Base-by-base conservation (phyloP, 2,888 invertebrate species). In the Machimus atricapillus region DNA sequence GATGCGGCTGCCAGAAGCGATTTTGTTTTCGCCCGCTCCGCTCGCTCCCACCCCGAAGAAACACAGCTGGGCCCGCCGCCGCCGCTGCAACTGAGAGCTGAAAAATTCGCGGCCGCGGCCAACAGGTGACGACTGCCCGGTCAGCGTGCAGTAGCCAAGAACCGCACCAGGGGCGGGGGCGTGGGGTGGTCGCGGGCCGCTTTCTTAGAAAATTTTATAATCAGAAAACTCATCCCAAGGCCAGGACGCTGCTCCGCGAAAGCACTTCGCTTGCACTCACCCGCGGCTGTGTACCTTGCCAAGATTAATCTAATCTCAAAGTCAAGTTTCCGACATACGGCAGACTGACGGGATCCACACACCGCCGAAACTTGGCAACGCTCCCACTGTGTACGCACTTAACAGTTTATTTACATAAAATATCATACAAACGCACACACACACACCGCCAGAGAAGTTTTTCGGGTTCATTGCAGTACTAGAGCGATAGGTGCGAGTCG, bases 231-330 rank as follows among this genome's bases (percentile, higher is more conserved):
- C n/a, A n/a, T n/a, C 37, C 16, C 82, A 83, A 83, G 82, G 82
- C 66, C 82, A 83, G 66, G 66, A 37, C 66, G 27, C 37, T 83
- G 58, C 37, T 40, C 66, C 37, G 82, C 37, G 56, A 66, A 40
- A 83, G 66, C 79, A 79, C 66, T 66, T 78, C 43, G 52, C 52
- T 19, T 56, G 37, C 58, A 37, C 40, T 66, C 66, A 12, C 31
- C 14, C 52, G 14, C 37, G n/a, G 58, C 82, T 40, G 37, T 58
- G 40, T 37, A 66, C 37, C 66, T 31, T 66, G 82, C 82, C 82
- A 83, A 83, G 66, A 83, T 58, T 83, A 79, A 83, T 83, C 58
- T 37, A 83, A 83, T 83, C 66, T 66, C 66, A 83, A 83, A 66
- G 58, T 83, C 82, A 83, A 66, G 58, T 83, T 66, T 58, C 82